These are phyloP conservation scores for Dinothrombium tinctorium DNA, from an alignment of 1,140 invertebrate genomes.

Conservation along the genomic window DNA sequence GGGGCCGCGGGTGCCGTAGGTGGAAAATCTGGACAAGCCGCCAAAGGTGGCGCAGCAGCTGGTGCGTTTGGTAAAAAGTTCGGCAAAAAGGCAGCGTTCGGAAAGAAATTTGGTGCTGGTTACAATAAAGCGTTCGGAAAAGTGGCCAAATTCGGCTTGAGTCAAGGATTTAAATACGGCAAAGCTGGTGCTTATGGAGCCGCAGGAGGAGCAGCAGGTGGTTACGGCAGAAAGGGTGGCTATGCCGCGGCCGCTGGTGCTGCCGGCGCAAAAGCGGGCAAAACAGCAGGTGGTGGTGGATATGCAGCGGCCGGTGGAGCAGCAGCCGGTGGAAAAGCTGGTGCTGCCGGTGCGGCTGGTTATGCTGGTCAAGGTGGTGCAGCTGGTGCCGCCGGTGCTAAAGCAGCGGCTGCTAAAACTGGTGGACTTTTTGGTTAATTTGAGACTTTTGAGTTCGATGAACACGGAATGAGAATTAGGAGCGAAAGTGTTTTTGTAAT, in stretches of 20 bases:
- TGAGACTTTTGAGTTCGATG: no score
- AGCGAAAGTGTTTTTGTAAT: no score
- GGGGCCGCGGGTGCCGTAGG: neutral
- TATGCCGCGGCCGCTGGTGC: constrained; percentile 1
- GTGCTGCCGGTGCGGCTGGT: neutral
- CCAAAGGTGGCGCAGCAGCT: constrained; percentile 3
- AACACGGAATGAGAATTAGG: no score
- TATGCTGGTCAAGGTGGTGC: neutral
- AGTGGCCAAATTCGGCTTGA: constrained; percentile 6
- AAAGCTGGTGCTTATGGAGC: constrained; percentile 7
- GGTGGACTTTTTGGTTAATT: neutral
- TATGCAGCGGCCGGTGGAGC: neutral
- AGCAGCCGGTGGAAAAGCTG: constrained; percentile 2
- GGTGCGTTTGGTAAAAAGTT: constrained; percentile 7
- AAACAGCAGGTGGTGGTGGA: neutral
- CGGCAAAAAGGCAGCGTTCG: constrained; percentile 5
- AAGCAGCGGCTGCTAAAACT: neutral
- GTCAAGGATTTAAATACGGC: constrained; percentile 10
- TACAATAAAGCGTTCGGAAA: constrained; percentile 11
- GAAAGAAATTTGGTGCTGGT: constrained; percentile 8
- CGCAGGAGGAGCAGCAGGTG: constrained; percentile 8
- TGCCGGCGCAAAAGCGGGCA: neutral
- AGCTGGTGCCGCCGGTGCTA: constrained; percentile 1
- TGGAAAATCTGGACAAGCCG: constrained; percentile 5
- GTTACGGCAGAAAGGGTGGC: neutral